phyloP scores from a whole-genome alignment of 2,888 invertebrate genomes.

The Caenorhabditis parvicauda region DNA sequence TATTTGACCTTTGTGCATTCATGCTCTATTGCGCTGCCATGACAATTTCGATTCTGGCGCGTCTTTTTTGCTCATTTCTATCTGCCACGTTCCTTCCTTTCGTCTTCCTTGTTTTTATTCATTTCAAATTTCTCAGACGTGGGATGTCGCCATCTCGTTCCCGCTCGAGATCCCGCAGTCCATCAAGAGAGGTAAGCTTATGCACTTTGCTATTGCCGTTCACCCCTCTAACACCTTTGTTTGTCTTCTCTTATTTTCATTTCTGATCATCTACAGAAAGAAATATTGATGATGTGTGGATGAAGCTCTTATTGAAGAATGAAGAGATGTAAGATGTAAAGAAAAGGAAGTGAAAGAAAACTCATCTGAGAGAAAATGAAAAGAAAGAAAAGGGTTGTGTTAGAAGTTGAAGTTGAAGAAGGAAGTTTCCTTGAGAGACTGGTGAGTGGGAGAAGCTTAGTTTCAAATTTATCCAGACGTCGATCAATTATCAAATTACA shows the following conservation, averaged over 20 bases:
- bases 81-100: slow-evolving; percentile 1
- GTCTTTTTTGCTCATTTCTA: too few species aligned
- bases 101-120: neutral
- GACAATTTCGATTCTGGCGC: too few species aligned
- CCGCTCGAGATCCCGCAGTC: slow-evolving; percentile 4
- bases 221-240: neutral
- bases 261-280: neutral
- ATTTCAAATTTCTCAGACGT: slow-evolving; percentile 1
- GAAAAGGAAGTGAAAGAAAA: slow-evolving; percentile 3
- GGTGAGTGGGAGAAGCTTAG: too few species aligned
- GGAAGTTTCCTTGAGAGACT: too few species aligned
- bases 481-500: too few species aligned
- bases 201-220: slow-evolving; percentile 2
- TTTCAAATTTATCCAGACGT: too few species aligned
- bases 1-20: too few species aligned
- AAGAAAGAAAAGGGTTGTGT: neutral
- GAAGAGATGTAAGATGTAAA: slow-evolving; percentile 3
- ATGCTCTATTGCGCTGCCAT: too few species aligned
- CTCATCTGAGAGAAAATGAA: neutral
- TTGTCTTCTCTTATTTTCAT: neutral
- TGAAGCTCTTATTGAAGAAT: neutral
- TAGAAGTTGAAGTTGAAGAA: neutral
- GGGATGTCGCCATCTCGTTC: slow-evolving; percentile 14
- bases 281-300: slow-evolving; percentile 4
- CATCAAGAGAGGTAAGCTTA: slow-evolving; percentile 3